Evolutionary conservation across 2,797 vertebrate species (phyloP).

Genomic region (Gadopsis marmoratus): DNA sequence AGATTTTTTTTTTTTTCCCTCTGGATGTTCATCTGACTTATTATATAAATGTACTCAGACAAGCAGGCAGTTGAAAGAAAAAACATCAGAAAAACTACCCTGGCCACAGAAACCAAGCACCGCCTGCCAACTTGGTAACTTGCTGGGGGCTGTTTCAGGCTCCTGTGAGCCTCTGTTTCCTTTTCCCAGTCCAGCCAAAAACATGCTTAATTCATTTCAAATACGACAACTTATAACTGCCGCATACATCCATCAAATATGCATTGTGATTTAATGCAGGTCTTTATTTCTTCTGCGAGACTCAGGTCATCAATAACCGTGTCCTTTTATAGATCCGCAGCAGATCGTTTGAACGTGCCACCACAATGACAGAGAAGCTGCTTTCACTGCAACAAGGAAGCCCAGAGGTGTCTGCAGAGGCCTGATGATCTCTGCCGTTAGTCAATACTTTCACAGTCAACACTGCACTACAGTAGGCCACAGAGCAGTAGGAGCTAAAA

Average conservation of each 20-base stretch:
- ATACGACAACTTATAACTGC: conserved; percentile 15
- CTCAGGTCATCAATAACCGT: background rate
- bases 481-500: conserved; percentile 9
- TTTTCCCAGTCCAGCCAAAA: conserved; percentile 23
- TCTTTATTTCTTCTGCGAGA: background rate
- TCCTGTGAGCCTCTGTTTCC: conserved; percentile 31
- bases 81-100: background rate
- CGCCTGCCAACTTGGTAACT: conserved; percentile 38
- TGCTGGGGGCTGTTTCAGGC: conserved; percentile 34
- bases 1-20: conserved; percentile 4
- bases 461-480: background rate
- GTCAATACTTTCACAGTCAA: background rate
- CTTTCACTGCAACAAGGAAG: background rate
- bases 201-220: conserved; percentile 23
- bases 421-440: background rate
- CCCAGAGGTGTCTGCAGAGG: conserved; percentile 13
- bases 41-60: conserved; percentile 40
- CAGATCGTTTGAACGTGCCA: background rate
- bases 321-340: background rate
- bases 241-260: conserved; percentile 14
- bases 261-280: background rate
- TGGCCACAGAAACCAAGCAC: conserved; percentile 21
- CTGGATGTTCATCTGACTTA: conserved; percentile 31
- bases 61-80: conserved; percentile 32
- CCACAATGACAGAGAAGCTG: background rate